Percentiles rank a stretch among this genome's conserved stretches.
Conservation (phyloP, 2,888 invertebrate species). For the Phengaris arion region DNA sequence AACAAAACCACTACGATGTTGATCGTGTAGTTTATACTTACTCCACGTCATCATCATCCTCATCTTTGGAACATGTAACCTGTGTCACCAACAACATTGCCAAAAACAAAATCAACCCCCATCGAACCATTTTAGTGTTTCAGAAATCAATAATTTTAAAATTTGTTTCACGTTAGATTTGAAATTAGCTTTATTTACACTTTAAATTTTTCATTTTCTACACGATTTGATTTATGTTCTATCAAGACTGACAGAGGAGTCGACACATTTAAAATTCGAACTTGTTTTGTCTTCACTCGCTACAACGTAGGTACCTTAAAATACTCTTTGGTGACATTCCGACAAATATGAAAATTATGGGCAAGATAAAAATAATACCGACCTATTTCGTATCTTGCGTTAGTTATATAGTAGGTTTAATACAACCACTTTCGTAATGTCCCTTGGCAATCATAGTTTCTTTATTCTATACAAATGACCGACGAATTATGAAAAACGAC, state of each 20-base stretch:
- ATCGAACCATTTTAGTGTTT: slow-evolving; percentile 61
- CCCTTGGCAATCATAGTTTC: too few species aligned
- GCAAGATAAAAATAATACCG: too few species aligned
- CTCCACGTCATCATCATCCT: slow-evolving; percentile 61
- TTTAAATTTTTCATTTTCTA: neutral
- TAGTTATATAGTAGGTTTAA: too few species aligned
- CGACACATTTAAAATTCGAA: neutral
- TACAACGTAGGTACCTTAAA: neutral
- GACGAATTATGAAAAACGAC: too few species aligned
- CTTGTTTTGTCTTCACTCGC: neutral
- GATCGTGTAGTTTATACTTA: slow-evolving; percentile 45
- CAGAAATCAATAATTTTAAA: slow-evolving; percentile 43
- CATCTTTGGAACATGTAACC: slow-evolving; percentile 48
- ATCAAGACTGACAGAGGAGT: slow-evolving; percentile 1
- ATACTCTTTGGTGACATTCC: too few species aligned
- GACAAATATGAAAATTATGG: neutral
- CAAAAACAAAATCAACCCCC: slow-evolving; percentile 60
- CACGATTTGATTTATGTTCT: neutral
- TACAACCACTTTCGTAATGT: too few species aligned
- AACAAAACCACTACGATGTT: neutral
- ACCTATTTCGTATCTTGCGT: too few species aligned
- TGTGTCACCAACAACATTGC: slow-evolving; percentile 62
- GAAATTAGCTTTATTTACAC: neutral
- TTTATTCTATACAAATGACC: too few species aligned
- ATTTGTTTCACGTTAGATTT: slow-evolving; percentile 58